These are phyloP conservation scores for Puntigrus tetrazona DNA, from an alignment of 2,113 vertebrate genomes.

Conservation along the genomic window DNA sequence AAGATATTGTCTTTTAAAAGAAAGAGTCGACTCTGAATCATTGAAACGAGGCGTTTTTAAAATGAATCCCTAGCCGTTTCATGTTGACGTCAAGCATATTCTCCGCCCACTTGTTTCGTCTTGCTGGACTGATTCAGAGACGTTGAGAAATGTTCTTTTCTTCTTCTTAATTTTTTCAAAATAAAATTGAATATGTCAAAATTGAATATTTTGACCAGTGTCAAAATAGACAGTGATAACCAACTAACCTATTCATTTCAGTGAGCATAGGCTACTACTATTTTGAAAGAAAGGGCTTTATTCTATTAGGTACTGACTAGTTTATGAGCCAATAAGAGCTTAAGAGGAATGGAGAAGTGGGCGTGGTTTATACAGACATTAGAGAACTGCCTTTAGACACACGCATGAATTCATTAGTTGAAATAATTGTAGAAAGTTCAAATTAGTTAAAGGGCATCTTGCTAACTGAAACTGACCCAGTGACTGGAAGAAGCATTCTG, in stretches of 20 bases:
- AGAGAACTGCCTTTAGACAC: neutral
- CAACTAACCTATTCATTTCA: neutral
- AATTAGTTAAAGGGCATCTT: neutral
- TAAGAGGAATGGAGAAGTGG: neutral
- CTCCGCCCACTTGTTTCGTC: no score
- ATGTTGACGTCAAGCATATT: no score
- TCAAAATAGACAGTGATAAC: neutral
- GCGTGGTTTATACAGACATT: neutral
- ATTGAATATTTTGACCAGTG: no score
- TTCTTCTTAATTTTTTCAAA: no score
- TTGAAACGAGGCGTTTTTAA: no score
- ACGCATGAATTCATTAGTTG: neutral
- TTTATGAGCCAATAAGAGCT: neutral
- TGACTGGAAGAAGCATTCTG: neutral
- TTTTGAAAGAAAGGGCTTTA: neutral
- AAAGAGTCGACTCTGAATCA: no score
- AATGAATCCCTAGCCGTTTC: no score
- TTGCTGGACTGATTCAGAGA: no score
- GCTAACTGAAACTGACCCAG: neutral
- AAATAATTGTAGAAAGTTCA: neutral
- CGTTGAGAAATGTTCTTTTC: no score
- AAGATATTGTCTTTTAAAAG: no score
- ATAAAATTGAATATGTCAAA: no score
- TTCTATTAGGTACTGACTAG: neutral
- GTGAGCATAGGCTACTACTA: neutral